phyloP scores from a whole-genome alignment of 2,888 invertebrate species.

The Oeneis ivallda region DNA sequence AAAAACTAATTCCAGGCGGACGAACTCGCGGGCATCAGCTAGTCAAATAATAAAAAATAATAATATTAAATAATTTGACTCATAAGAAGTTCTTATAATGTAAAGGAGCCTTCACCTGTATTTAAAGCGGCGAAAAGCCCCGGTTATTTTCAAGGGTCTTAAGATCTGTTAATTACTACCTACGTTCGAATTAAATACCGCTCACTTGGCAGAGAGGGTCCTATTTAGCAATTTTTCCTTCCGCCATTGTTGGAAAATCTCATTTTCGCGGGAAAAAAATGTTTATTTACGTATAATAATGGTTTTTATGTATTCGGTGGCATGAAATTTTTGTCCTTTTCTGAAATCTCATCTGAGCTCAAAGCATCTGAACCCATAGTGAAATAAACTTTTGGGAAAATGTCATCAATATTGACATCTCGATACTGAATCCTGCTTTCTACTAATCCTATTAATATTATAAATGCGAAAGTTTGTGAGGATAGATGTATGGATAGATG shows the following conservation, averaged over 20 bases:
- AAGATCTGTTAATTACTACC: slow-evolving; percentile 77
- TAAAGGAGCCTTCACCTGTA: slow-evolving; percentile 43
- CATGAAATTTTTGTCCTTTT: too few relatives aligned
- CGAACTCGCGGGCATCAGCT: too few relatives aligned
- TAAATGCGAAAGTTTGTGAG: too few relatives aligned
- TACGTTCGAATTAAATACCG: slow-evolving; percentile 75
- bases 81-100: neutral
- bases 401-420: too few relatives aligned
- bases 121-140: slow-evolving; percentile 60
- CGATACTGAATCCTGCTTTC: too few relatives aligned
- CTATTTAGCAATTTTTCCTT: slow-evolving; percentile 43
- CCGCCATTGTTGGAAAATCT: slow-evolving; percentile 40
- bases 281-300: slow-evolving; percentile 4
- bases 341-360: too few relatives aligned
- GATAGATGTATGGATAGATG: too few relatives aligned
- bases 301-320: too few relatives aligned
- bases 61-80: neutral
- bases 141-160: slow-evolving; percentile 64
- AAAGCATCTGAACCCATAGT: too few relatives aligned
- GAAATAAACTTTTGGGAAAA: too few relatives aligned
- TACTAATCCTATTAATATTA: too few relatives aligned
- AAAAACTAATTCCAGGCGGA: too few relatives aligned
- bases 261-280: slow-evolving; percentile 4
- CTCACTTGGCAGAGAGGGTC: slow-evolving; percentile 61
- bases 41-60: neutral